Conservation (phyloP, 2,113 vertebrate genomes). For the Melozone crissalis region DNA sequence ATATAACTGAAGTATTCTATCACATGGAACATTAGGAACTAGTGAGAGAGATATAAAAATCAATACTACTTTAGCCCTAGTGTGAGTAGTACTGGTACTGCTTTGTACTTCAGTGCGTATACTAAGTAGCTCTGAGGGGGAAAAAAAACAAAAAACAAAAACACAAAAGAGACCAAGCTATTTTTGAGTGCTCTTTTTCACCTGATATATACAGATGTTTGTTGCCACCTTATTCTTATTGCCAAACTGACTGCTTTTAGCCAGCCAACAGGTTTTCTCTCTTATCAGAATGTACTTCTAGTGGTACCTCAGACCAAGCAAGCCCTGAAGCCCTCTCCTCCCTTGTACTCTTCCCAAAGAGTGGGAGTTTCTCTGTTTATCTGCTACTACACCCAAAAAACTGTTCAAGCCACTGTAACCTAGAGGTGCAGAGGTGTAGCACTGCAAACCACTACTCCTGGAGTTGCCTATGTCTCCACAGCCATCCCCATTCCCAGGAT, state of each 20-base stretch:
- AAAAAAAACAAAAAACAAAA: too few relatives aligned
- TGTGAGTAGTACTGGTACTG: background rate
- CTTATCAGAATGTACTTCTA: background rate
- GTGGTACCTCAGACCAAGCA: background rate
- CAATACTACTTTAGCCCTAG: background rate
- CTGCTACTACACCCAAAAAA: background rate
- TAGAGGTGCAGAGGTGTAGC: accelerated
- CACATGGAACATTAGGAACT: background rate
- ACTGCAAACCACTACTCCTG: background rate
- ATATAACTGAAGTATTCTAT: background rate
- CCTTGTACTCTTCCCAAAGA: background rate
- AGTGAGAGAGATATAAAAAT: background rate
- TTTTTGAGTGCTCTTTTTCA: background rate
- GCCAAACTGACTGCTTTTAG: background rate
- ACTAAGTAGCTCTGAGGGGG: accelerated
- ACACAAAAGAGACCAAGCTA: background rate
- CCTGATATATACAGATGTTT: background rate
- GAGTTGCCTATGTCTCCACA: background rate
- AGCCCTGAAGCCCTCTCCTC: background rate
- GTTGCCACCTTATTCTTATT: background rate
- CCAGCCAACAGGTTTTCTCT: background rate
- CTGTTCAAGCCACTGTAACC: background rate
- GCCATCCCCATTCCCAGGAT: background rate
- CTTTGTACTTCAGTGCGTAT: background rate
- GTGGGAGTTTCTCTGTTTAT: background rate